Percentiles rank a stretch among this genome's conserved stretches.
These are phyloP conservation scores for Drosophila pegasa DNA, from an alignment of 2,888 invertebrate genomes.

Conservation along the genomic window DNA sequence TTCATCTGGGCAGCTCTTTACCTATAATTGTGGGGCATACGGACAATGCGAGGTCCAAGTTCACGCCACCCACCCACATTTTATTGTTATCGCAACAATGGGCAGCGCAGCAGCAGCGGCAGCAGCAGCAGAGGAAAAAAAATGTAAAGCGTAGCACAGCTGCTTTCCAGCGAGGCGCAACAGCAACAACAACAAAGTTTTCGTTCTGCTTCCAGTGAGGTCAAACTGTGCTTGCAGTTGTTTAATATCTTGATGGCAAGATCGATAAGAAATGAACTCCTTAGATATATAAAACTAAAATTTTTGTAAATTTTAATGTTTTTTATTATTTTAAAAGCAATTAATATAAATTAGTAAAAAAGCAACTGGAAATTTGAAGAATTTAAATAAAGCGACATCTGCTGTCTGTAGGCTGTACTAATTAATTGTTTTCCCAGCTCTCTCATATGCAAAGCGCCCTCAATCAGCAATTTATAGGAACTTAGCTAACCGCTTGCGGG, in stretches of 20 bases:
- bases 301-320: too few species aligned
- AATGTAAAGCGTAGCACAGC: conserved; percentile 61
- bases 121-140: not conserved
- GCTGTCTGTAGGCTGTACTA: not conserved
- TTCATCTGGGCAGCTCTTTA: conserved; percentile 63
- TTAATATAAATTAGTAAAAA: not conserved
- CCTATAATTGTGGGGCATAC: conserved; percentile 72
- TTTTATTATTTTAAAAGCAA: not conserved
- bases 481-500: conserved; percentile 15
- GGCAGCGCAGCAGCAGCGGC: conserved; percentile 39
- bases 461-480: not conserved
- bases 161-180: conserved; percentile 52
- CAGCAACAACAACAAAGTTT: conserved; percentile 20
- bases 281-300: not conserved
- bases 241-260: not conserved
- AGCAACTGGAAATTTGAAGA: not conserved
- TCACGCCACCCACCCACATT: conserved; percentile 78
- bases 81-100: conserved; percentile 78
- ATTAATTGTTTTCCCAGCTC: conserved; percentile 2
- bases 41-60: conserved; percentile 72
- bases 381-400: conserved; percentile 1
- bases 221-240: conserved; percentile 19
- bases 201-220: conserved; percentile 24
- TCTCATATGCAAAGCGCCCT: not conserved
- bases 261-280: not conserved